These are phyloP conservation scores for Phymanthus crucifer DNA, from an alignment of 92 coral and sea anemone genomes.

Conservation along the genomic window DNA sequence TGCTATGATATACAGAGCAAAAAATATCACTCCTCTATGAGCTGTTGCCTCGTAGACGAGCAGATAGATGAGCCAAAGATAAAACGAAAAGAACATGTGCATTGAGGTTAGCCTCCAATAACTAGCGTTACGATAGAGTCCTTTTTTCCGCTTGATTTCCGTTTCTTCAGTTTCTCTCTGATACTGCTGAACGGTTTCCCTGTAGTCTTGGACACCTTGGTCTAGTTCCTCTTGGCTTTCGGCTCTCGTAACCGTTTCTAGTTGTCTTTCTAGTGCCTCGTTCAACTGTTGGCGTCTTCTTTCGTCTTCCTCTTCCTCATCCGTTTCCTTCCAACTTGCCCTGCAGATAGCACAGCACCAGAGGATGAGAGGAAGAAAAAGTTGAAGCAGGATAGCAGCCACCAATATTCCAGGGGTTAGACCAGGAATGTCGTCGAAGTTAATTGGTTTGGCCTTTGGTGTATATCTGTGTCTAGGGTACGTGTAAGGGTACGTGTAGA, in stretches of 20 bases:
- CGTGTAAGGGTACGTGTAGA: background rate
- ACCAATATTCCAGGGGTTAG: conserved; percentile 56
- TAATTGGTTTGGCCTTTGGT: conserved; percentile 24
- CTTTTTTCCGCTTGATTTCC: conserved; percentile 61
- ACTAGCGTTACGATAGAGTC: conserved; percentile 60
- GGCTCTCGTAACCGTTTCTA: conserved; percentile 61
- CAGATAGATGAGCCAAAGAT: conserved; percentile 59
- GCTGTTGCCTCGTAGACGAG: conserved; percentile 53
- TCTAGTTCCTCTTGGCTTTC: conserved; percentile 59
- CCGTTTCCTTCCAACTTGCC: conserved; percentile 35
- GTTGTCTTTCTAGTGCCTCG: conserved; percentile 44
- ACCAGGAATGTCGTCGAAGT: conserved; percentile 64
- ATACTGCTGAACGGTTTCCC: conserved; percentile 49
- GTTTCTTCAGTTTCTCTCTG: conserved; percentile 33
- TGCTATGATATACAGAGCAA: conserved; percentile 48
- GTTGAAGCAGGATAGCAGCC: conserved; percentile 46
- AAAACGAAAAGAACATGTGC: conserved; percentile 64
- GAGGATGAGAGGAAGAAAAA: conserved; percentile 45
- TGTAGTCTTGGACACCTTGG: conserved; percentile 54
- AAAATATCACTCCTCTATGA: conserved; percentile 53
- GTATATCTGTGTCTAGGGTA: background rate
- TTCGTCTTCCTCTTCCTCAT: conserved; percentile 54
- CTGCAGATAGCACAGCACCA: conserved; percentile 48
- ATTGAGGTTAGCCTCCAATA: conserved; percentile 57
- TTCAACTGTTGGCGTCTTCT: conserved; percentile 41